Evolutionary conservation across 2,888 invertebrate genomes (phyloP), one percentile per base, ranked within the genome.

Genomic region (Ctena decussata): DNA sequence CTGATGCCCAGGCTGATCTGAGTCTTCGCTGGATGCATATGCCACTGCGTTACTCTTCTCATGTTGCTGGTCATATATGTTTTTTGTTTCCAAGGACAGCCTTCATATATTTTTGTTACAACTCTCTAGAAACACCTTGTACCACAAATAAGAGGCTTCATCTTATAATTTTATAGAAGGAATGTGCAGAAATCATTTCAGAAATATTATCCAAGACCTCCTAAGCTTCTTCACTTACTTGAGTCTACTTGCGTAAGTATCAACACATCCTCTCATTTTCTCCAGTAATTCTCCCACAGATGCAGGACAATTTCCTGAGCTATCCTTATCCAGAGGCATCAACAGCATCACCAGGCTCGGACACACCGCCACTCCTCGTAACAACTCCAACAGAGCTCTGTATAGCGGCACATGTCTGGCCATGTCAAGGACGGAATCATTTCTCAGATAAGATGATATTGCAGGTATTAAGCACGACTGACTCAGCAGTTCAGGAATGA

Each of bases 371-470:
- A 97, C 95, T 97, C 96, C 98, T 89, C 98, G 97, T 86, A 98
- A 97, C 88, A 98, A 96, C 91, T 98, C 97, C 92, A 99, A 96
- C 93, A 98, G 91, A 5, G 98, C 97, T 91, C 98, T 97, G 96
- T 99, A 99, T 92, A 99, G 97, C 37, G 98, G 98, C 96, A 99
- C 98, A 96, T 99, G 99, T 27, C 98, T 97, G n/a, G 99, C 98
- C 98, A 99, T 98, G 96, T 99, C 99, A 96, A 99, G 96, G 91
- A 99, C 99, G 96, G 99, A 99, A 96, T 99, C 99, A 94, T 99
- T 99, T 91, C 98, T 97, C 77, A 99, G 96, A 95, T 99, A 99
- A 0, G 98, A 98, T 93, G 98, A 98, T 37, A 98, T 97, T 32
- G 98, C 98, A 30, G 98, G 98, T 86, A 99, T 97, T 30, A 99